Evolutionary conservation across 2,113 vertebrate genomes (phyloP), one percentile per base, ranked within the genome.

Genomic region (Hippocampus comes): DNA sequence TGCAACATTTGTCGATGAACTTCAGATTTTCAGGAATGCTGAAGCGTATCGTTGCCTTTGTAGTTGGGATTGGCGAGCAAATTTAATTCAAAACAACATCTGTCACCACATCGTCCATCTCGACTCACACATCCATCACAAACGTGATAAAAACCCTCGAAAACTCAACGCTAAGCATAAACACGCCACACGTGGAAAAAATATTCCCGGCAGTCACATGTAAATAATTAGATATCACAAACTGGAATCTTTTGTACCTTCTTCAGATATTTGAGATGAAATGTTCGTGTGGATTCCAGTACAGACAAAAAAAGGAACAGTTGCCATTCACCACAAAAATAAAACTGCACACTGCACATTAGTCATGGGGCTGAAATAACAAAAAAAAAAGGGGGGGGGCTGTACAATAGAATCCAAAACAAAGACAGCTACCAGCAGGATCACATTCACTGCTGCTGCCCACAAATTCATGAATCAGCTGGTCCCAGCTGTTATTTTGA

Each of bases 51-150:
- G n/a, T 61, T 68, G 23, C 23, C 63, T 55, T 67, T 69, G 59
- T 9, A 72, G 21, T 8, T 70, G 42, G 9, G 53, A 73, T 66
- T 73, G 27, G 66, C 65, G 95, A 93, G 94, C 86, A 90, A 4
- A 11, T 18, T 61, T 69, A 43, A 74, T 68, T 64, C 69, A 12
- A 63, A 67, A 79, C 34, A 67, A 56, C 27, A 53, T 69, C 68
- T 78, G 60, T 77, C 48, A 75, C 34, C 63, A 64, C 69, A 81
- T 34, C 2, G 0, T 64, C 65, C 25, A 68, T 41, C 51, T 38
- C 9, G 18, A 66, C 30, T 3, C 34, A 6, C 30, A 2, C 1
- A 7, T 43, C 74, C 3, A 55, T 70, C 63, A 79, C 43, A 67
- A 48, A 27, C 23, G 71, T 27, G 49, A 27, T 74, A 51, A 41